phyloP scores from a whole-genome alignment of 2,888 invertebrate species.

The Drosophila antonietae region DNA sequence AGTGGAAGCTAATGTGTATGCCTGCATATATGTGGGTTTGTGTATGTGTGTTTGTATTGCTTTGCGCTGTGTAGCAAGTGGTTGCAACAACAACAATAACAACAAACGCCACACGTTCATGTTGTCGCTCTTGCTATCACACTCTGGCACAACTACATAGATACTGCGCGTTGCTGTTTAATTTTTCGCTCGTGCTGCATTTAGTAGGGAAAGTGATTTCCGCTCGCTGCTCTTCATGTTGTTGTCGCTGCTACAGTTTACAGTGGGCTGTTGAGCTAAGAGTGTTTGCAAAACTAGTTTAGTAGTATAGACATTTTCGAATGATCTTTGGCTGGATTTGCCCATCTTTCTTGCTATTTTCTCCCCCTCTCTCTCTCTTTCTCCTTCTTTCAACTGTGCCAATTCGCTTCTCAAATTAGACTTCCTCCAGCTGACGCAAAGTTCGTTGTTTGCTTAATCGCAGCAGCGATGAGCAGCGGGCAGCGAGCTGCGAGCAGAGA shows the following conservation, averaged over 20 bases:
- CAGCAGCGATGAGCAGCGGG: conserved; percentile 6
- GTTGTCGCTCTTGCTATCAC: conserved; percentile 23
- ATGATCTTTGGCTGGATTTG: conserved; percentile 7
- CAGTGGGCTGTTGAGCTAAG: conserved; percentile 23
- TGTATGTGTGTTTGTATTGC: conserved; percentile 24
- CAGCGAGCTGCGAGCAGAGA: neutral
- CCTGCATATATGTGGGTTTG: conserved; percentile 1
- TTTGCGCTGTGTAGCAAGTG: conserved; percentile 60
- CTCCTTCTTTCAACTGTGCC: conserved; percentile 1
- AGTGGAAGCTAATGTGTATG: conserved; percentile 34
- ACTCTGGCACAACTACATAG: conserved; percentile 9
- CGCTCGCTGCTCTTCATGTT: conserved; percentile 28
- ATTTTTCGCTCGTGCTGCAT: conserved; percentile 47
- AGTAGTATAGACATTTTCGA: conserved; percentile 17
- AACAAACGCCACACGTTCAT: conserved; percentile 37
- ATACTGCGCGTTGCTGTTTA: conserved; percentile 18
- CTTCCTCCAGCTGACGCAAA: conserved; percentile 58
- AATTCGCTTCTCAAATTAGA: conserved; percentile 29
- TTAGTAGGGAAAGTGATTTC: conserved; percentile 62
- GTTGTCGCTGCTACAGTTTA: conserved; percentile 32
- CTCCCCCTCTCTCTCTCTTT: neutral
- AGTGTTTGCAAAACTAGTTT: conserved; percentile 46
- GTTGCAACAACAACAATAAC: conserved; percentile 60
- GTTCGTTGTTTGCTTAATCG: conserved; percentile 63
- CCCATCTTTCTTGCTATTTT: neutral